Percentiles rank a stretch among this genome's conserved stretches.
phyloP scores from a whole-genome alignment of 1,140 invertebrate species.

The Stegodyphus mimosarum region DNA sequence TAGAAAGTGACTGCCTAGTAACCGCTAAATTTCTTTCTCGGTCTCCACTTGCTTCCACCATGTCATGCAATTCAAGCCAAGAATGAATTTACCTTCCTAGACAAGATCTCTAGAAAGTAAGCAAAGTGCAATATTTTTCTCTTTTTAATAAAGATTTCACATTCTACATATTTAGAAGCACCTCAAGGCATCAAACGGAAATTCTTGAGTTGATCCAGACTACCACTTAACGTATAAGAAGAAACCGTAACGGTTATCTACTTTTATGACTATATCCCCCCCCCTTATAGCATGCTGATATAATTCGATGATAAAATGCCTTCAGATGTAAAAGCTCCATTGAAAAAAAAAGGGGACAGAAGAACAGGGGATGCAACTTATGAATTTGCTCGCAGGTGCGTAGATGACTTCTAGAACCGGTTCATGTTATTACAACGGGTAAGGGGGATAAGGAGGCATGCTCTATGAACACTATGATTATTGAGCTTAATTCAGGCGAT shows the following conservation, averaged over 20 bases:
- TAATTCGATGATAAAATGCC: constrained; percentile 55
- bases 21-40: too few species aligned
- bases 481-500: constrained; percentile 1
- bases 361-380: constrained; percentile 15
- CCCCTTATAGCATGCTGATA: constrained; percentile 31
- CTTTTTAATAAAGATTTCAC: too few species aligned
- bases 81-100: too few species aligned
- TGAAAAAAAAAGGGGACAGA: neutral
- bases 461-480: constrained; percentile 49
- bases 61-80: too few species aligned
- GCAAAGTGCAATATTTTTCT: too few species aligned
- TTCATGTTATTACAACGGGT: constrained; percentile 48
- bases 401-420: constrained; percentile 48
- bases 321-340: constrained; percentile 17
- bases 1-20: too few species aligned
- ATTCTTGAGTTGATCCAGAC: neutral
- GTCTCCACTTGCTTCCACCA: too few species aligned
- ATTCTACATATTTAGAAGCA: too few species aligned
- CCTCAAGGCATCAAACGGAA: neutral
- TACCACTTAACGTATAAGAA: neutral
- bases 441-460: neutral
- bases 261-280: constrained; percentile 12
- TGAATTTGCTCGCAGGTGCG: constrained; percentile 51
- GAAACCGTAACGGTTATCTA: constrained; percentile 27
- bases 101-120: too few species aligned